Base-by-base conservation (phyloP, 2,888 invertebrate species). In the Listrodromus nycthemerus region DNA sequence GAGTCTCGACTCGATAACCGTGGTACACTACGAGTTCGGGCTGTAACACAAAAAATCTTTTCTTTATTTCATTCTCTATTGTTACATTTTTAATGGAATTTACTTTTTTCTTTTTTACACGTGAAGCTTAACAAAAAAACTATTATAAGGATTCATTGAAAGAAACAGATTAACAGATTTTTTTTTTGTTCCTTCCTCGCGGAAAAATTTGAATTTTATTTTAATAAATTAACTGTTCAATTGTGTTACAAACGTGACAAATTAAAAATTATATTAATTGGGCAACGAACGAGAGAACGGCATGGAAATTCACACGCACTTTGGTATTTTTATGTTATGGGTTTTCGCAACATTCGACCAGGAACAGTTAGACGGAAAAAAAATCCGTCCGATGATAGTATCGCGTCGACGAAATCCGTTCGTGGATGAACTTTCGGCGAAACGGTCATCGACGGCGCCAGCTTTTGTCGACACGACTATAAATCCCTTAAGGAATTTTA, bases 1-100 rank as follows among this genome's bases (percentile, higher is more conserved):
- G 94, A 16, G 91, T 94, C 82, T 93, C 92, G 0, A 94, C 90
- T 37, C 92, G 92, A 87, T 94, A 94, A 79, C 94, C 94, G 86
- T 94, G 92, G 74, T 90, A 88, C 74, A 86, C 87, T 66, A 94
- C 94, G 41, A 94, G 91, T 87, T 94, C 94, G 77, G 94, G 94
- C 94, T 94, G 88, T 63, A 91, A 92, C 76, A 73, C 41, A 82
- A 48, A 82, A 69, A 77, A 63, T 71, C 13, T 8, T 33, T 16
- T 7, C 16, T 45, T 30, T n/a, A 19, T 33, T 61, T 27, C 5
- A 61, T 30, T 10, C 16, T 33, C 16, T 33, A 7, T 16, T 33
- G 30, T 4, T 10, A 55, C 21, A 24, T 24, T 4, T 21, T 10
- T 0, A 3, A 21, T 3, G 13, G 24, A 24, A 10, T 8, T 4